Percentiles rank a stretch among this genome's conserved stretches.
Conservation (phyloP, 1,140 invertebrate genomes). For the Zaprionus tsacasi region DNA sequence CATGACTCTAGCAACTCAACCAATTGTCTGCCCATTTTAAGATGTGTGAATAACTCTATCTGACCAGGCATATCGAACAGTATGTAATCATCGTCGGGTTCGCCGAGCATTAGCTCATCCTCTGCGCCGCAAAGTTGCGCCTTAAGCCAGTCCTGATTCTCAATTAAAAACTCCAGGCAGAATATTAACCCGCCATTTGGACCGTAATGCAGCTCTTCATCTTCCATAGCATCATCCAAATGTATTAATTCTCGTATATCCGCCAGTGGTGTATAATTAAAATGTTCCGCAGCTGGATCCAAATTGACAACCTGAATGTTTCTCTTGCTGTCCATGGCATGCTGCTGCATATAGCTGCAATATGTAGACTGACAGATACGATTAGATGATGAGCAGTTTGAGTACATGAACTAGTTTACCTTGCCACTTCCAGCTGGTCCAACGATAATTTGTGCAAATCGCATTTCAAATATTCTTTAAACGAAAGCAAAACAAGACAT, state of each 20-base stretch:
- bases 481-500: constrained; percentile 34
- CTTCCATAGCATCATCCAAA: constrained; percentile 98
- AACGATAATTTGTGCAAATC: constrained; percentile 97
- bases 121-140: constrained; percentile 89
- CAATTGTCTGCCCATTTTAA: constrained; percentile 94
- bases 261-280: constrained; percentile 94
- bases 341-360: constrained; percentile 94
- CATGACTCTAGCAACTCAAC: constrained; percentile 93
- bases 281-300: constrained; percentile 98
- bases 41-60: constrained; percentile 99
- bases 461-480: constrained; percentile 86
- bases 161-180: constrained; percentile 97
- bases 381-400: neutral
- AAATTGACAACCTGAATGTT: constrained; percentile 96
- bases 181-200: constrained; percentile 99
- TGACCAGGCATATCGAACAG: constrained; percentile 99
- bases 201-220: constrained; percentile 96
- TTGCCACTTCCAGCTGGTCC: constrained; percentile 98
- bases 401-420: constrained; percentile 85
- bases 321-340: constrained; percentile 90
- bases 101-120: constrained; percentile 83
- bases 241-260: constrained; percentile 98
- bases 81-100: constrained; percentile 95
- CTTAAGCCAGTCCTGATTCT: constrained; percentile 96
- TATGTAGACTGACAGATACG: constrained; percentile 92